Conservation (phyloP, 2,888 invertebrate genomes). For the Drosophila demipolita region DNA sequence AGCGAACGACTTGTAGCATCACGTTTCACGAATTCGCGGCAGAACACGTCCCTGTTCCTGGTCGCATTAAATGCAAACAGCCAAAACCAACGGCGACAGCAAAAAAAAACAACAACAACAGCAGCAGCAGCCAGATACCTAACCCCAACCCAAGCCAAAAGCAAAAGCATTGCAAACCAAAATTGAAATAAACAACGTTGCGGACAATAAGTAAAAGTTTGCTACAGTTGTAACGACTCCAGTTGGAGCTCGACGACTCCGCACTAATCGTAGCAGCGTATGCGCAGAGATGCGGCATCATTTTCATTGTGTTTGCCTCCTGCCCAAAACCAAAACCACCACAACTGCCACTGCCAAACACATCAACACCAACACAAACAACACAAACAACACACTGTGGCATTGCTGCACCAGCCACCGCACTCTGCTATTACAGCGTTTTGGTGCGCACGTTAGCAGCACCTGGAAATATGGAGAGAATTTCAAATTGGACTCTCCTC, state of each 20-base stretch:
- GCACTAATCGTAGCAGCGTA: slow-evolving; percentile 55
- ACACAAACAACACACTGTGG: slow-evolving; percentile 11
- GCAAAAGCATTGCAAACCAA: slow-evolving; percentile 47
- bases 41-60: slow-evolving; percentile 73
- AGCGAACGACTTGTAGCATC: slow-evolving; percentile 76
- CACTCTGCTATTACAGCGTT: slow-evolving; percentile 31
- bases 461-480: slow-evolving; percentile 65
- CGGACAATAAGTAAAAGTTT: slow-evolving; percentile 76
- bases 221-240: slow-evolving; percentile 62
- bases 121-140: slow-evolving; percentile 8
- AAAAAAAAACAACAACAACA: slow-evolving; percentile 21
- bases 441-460: slow-evolving; percentile 66
- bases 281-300: slow-evolving; percentile 56
- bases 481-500: slow-evolving; percentile 56
- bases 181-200: slow-evolving; percentile 72
- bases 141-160: slow-evolving; percentile 40
- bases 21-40: slow-evolving; percentile 81
- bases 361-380: slow-evolving; percentile 22
- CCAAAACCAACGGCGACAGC: slow-evolving; percentile 43
- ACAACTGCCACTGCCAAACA: slow-evolving; percentile 12
- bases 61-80: slow-evolving; percentile 76
- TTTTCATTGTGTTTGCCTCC: slow-evolving; percentile 52
- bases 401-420: slow-evolving; percentile 45
- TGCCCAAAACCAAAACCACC: slow-evolving; percentile 1
- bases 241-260: slow-evolving; percentile 36